Conservation (phyloP, 1,140 invertebrate genomes). For the Hermatobates lingyangjiaoensis region DNA sequence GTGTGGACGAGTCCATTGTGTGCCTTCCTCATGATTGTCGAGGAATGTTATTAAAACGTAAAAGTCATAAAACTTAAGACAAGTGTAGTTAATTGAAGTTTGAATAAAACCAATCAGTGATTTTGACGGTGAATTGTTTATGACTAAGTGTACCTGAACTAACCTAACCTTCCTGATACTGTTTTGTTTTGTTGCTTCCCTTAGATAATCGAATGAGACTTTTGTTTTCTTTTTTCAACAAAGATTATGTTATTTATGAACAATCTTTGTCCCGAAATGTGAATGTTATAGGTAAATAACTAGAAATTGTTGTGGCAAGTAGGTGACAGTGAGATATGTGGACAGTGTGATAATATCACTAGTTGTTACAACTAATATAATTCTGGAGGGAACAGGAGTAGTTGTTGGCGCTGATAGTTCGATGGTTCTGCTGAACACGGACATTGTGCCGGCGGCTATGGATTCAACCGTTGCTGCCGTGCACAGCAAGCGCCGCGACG, state of each 20-base stretch:
- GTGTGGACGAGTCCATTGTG: constrained; percentile 15
- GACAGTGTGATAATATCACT: constrained; percentile 6
- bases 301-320: neutral
- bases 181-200: constrained; percentile 1
- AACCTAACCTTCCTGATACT: neutral
- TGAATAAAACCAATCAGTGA: neutral
- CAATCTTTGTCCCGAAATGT: no score
- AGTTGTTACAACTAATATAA: constrained; percentile 9
- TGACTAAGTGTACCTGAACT: neutral
- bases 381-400: constrained; percentile 17
- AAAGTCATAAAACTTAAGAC: neutral
- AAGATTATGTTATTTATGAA: no score
- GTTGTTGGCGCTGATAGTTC: constrained; percentile 17
- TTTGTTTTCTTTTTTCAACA: no score
- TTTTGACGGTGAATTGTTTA: neutral
- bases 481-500: constrained; percentile 17
- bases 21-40: constrained; percentile 7
- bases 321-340: no score
- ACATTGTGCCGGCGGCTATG: constrained; percentile 18
- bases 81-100: neutral
- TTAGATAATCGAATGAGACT: neutral
- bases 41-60: constrained; percentile 5
- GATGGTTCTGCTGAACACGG: constrained; percentile 21
- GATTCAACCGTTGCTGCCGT: constrained; percentile 19
- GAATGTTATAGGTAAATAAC: neutral